Evolutionary conservation across 1,140 invertebrate species (phyloP), one percentile per base, ranked within the genome.

Genomic region (Goniozus legneri): DNA sequence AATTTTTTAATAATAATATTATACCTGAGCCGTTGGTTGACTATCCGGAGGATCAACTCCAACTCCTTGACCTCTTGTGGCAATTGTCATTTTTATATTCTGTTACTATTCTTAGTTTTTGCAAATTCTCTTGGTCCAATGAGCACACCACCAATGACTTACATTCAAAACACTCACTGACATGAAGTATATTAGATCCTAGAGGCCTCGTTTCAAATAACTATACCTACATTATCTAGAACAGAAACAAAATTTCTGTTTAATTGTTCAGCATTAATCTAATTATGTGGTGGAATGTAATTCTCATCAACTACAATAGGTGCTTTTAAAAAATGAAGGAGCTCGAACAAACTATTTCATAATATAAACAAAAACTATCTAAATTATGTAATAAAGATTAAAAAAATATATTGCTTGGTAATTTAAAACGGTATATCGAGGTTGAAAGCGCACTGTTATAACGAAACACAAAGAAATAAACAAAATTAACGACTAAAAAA

Each of bases 1-100:
- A 39, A 12, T 37, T n/a, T 0, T 6, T 8, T 2, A 15, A 12
- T 24, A 8, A 13, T 2, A 24, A 47, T 15, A 32, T 41, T 14
- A 13, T 36, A 36, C 12, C 70, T 81, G 79, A 57, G 74, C 71
- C 47, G 71, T 78, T 64, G 80, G 78, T 50, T 79, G 77, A 61
- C 70, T 76, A 60, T 82, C 80, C 54, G 77, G 75, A 59, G 75
- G 77, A 64, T 80, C 78, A 50, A 79, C 77, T 49, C 77, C 74
- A 50, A 80, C 72, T 65, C 79, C 80, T 71, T 82, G 80, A 64
- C 80, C 80, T 70, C 79, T 78, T 30, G 80, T 82, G 70, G 79
- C 78, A 66, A 83, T 82, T 61, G 81, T 83, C 81, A 83, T 83
- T 64, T 54, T 66, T 52, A 32, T 35, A 40, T 31, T 56, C 32